Evolutionary conservation across 2,113 vertebrate species (phyloP).

Genomic region (Eolophus roseicapilla): DNA sequence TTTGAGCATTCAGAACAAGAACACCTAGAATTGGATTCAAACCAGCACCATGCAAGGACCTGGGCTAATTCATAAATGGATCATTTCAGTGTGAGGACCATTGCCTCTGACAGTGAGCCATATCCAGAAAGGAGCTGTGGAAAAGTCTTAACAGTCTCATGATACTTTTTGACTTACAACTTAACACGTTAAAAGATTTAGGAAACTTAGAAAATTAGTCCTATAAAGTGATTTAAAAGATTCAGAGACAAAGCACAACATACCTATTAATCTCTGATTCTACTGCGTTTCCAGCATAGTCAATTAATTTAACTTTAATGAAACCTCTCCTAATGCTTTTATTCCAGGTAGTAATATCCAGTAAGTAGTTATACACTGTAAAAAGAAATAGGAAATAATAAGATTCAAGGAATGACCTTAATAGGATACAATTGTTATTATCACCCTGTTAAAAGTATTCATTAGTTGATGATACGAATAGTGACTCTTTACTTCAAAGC

Average conservation of each 20-base stretch:
- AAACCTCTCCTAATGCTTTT: conserved; percentile 73
- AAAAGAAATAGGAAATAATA: neutral
- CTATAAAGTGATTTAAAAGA: neutral
- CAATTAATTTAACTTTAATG: conserved; percentile 79
- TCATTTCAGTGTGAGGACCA: neutral
- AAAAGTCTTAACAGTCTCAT: neutral
- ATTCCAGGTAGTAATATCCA: conserved; percentile 86
- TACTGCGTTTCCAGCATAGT: conserved; percentile 40
- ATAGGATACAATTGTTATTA: neutral
- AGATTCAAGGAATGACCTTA: neutral
- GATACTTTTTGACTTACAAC: neutral
- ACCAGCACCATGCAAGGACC: neutral
- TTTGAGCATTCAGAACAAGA: neutral
- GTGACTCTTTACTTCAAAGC: neutral
- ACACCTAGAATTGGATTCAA: neutral
- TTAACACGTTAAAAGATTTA: neutral
- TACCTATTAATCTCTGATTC: conserved; percentile 81
- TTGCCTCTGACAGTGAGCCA: neutral
- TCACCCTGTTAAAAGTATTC: neutral
- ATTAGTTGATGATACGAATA: neutral
- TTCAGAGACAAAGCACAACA: conserved; percentile 33
- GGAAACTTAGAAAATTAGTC: neutral
- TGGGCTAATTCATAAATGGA: neutral
- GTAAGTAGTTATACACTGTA: conserved; percentile 77
- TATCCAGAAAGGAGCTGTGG: neutral